Base-by-base conservation (phyloP, 1,140 invertebrate species). In the Drosophila persimilis region DNA sequence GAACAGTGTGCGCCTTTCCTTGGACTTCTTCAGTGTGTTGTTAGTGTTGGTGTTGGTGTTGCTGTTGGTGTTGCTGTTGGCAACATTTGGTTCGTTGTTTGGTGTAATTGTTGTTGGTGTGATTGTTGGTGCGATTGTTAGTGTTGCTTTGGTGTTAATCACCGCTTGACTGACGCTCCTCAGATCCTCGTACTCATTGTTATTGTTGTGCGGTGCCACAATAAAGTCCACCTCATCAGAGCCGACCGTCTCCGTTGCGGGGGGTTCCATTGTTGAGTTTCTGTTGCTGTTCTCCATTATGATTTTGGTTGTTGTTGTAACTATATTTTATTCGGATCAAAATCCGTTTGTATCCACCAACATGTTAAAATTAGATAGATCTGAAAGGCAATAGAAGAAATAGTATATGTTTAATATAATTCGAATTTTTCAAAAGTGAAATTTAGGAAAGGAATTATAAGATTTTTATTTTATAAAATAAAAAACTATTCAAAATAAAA, bases 151-250 rank as follows among this genome's bases (percentile, higher is more conserved):
- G 83, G 62, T 63, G 75, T 65, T 65, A 52, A 85, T 74, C 53
- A 66, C 70, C 31, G 63, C 83, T 35, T 53, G 58, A 63, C 52
- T 77, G 64, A 63, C 73, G 51, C 63, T 72, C 24, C 58, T 39
- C 13, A 83, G 69, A 54, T 88, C 64, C 29, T 81, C 83, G 22
- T 86, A 86, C n/a, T 86, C 83, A 44, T 88, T 86, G 54, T 86
- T 86, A 52, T 86, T 86, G 41, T 86, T 86, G 53, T 86, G 73
- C 20, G 56, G 59, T 53, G 58, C 54, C 11, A 20, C 41, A 8
- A 88, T 73, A 52, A 88, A 88, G 57, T 88, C 83, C 22, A 88
- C 83, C 66, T 88, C 83, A 67, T 88, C 83, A 15, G 72, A 65
- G 51, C 83, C 50, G 11, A 13, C 35, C 11, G 11, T 11, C 9